Base-by-base conservation (phyloP, 2,113 vertebrate genomes). In the Grallaria varia region DNA sequence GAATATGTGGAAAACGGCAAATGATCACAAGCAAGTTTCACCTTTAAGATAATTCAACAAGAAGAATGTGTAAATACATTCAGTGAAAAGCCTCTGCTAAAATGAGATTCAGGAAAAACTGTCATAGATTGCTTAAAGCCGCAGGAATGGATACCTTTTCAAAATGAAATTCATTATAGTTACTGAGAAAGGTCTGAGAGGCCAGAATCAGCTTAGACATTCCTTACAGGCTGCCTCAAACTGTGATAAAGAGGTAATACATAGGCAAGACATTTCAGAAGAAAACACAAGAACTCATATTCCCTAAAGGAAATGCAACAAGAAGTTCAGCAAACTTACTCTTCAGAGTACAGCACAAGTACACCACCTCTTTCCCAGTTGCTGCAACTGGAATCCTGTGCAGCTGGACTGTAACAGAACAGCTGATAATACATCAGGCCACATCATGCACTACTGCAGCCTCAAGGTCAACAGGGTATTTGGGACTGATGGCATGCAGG, bases 371-470 rank as follows among this genome's bases (percentile, higher is more conserved):
- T 5, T 63, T 67, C 30, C 35, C 14, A 18, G 30, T 1, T 55
- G 50, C 44, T 50, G 7, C 35, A 69, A 35, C 21, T 11, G 56
- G 56, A 81, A 58, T 52, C 35, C 66, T 23, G 17, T 15, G 20
- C 30, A 56, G 17, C 1, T 28, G 2, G 13, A 28, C 30, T 42
- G 42, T 24, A 67, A 74, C 7, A 58, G n/a, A 80, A 80, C 35
- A 64, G 73, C 53, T 53, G 64, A 59, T 40, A n/a, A 45, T 27
- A 0, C 4, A 72, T 27, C 66, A 75, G 21, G 53, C 12, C 67
- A 44, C 66, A 78, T 28, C 44, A 39, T 0, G 0, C 8, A 22
- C 19, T 47, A 21, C 76, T 80, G 23, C 0, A 2, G 71, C 56
- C 31, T 78, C 56, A 86, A 83, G 55, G 84, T 78, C 49, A 67